These are phyloP conservation scores for Heliangelus exortis DNA, from an alignment of 2,797 vertebrate genomes.

Conservation along the genomic window DNA sequence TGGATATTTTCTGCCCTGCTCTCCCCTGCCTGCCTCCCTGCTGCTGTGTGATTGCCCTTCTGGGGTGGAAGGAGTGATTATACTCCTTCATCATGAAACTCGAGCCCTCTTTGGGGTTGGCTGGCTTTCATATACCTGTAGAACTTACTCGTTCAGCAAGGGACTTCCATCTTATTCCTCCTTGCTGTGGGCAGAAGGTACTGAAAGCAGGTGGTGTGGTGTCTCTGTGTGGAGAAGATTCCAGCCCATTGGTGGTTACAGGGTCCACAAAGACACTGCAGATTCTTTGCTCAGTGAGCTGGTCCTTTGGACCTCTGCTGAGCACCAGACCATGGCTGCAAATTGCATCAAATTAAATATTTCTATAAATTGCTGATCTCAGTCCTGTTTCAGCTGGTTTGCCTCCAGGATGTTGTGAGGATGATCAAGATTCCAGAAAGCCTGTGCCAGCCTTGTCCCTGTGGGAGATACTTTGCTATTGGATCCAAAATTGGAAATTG, in stretches of 20 bases:
- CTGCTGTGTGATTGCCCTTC: not conserved
- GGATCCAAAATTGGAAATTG: not conserved
- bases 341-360: not conserved
- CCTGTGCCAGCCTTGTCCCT: not conserved
- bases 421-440: not conserved
- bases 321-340: not conserved
- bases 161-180: not conserved
- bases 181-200: not conserved
- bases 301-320: not conserved
- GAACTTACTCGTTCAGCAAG: not conserved
- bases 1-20: not conserved
- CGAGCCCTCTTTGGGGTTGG: not conserved
- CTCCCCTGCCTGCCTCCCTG: accelerated
- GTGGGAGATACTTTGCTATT: not conserved
- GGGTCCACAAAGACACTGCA: not conserved
- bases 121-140: not conserved
- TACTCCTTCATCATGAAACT: not conserved
- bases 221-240: not conserved
- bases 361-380: not conserved
- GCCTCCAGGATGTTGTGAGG: not conserved
- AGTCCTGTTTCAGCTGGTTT: not conserved
- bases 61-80: not conserved
- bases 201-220: not conserved
- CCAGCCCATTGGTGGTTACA: not conserved
- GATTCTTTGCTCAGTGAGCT: not conserved